Base-by-base conservation (phyloP, 2,888 invertebrate species). In the Coelopa pilipes region DNA sequence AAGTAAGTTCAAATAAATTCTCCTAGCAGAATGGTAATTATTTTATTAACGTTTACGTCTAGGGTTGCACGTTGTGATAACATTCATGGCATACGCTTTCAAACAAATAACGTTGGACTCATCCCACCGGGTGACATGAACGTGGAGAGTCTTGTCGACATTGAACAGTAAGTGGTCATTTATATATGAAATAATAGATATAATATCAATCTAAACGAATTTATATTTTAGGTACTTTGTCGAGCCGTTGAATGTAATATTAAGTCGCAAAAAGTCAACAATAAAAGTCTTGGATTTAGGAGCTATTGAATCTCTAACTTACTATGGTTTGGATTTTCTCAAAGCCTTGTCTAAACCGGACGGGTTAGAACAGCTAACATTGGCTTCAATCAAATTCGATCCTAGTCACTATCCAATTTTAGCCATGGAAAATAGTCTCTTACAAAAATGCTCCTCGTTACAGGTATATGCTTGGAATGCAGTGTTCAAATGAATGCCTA, bases 381-480 rank as follows among this genome's bases (percentile, higher is more conserved):
- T 94, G 79, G 92, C 93, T 78, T 92, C 93, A 69, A 90, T 94
- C 47, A 93, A 93, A 86, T 92, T 92, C 84, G 92, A 93, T 88
- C 92, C 93, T 74, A 90, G 91, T 81, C 89, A 90, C 81, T 93
- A 93, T 87, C 89, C 90, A 69, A 88, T 92, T 70, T 84, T 86
- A 75, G 88, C 82, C 72, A 79, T 87, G 78, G 88, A 91, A 81
- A 88, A 90, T 70, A 84, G 88, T 69, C 85, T 90, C 76, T 89
- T 94, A 79, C 88, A 89, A 78, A 89, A 90, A 70, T 93, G 93
- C 82, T 86, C 87, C 74, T 89, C 89, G 79, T 86, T 93, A 76
- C 89, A 90, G 86, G 90, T 90, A 24, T 17, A n/a, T 63, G 11
- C 12, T 46, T 63, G 17, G 4, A 9, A 63, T 63, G n/a, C 17